Base-by-base conservation (phyloP, 2,888 invertebrate species). In the Sinhomidia bicolor region DNA sequence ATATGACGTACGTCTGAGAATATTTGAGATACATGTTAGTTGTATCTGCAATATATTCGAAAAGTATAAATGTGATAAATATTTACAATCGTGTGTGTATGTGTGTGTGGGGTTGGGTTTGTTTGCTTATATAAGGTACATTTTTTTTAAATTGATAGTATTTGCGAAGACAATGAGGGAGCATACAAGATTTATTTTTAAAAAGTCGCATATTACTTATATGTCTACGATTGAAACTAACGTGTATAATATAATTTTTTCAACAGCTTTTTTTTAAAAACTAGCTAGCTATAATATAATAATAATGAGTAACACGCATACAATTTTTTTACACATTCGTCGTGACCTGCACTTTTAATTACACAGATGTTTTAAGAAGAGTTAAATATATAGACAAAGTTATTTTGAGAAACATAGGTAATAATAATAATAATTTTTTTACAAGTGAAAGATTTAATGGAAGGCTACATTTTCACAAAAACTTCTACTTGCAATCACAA, bases 401-500 rank as follows among this genome's bases (percentile, higher is more conserved):
- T 47, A 32, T 32, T 32, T 65, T 32, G 5, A 4, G n/a, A 32
- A 32, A n/a, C n/a, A n/a, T n/a, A n/a, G n/a, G n/a, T n/a, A n/a
- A 17, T 41, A 23, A 51, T 51, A 76, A 76, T 76, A 54, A 41
- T 44, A 44, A 65, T 65, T 4, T 71, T 71, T 4, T 44, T 26
- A 14, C 29, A 79, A 84, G 88, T 84, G 84, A 88, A 84, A 88
- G 54, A 84, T 36, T 71, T 62, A 54, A 32, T 88, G 88, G 88
- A 88, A 88, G 88, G 88, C 88, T 88, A 88, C 79, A 68, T 84
- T 84, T 88, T 88, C 88, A 84, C 57, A 88, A 88, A 74, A 71
- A 76, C 60, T 76, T 76, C 81, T 81, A 71, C 83, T 51, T 60
- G 62, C 32, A 85, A 76, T 78, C 85, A 78, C 85, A 76, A 36